A percentile compares a stretch with the other conserved stretches of the same genome.
phyloP scores from a whole-genome alignment of 1,140 invertebrate species.

The Caerostris extrusa region DNA sequence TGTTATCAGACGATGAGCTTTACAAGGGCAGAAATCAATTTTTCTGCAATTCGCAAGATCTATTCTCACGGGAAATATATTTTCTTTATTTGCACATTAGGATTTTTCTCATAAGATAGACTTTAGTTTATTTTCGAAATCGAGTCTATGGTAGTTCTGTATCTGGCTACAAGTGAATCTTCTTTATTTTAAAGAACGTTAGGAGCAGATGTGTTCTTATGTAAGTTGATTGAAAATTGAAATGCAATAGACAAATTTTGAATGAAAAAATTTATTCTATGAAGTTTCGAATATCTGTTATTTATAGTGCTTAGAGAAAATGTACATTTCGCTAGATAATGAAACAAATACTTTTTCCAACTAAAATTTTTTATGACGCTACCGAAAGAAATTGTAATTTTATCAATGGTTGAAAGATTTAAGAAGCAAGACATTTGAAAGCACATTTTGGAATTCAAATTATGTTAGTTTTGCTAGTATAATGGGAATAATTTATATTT shows the following conservation, averaged over 20 bases:
- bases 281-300: not conserved
- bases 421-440: too few species aligned
- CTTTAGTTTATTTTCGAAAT: conserved; percentile 10
- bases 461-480: too few species aligned
- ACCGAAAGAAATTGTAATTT: too few species aligned
- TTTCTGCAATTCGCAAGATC: not conserved
- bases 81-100: conserved; percentile 52
- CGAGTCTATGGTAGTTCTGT: not conserved
- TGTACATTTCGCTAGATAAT: too few species aligned
- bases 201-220: not conserved
- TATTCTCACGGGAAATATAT: conserved; percentile 16
- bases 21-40: conserved; percentile 43
- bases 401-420: too few species aligned
- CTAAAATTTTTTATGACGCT: too few species aligned
- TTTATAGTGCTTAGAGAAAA: not conserved
- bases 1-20: conserved; percentile 19
- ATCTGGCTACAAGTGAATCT: too few species aligned
- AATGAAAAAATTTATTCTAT: not conserved
- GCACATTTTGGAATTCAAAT: too few species aligned
- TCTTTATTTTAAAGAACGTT: not conserved
- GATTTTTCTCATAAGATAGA: conserved; percentile 22
- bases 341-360: too few species aligned
- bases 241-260: not conserved
- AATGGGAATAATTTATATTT: too few species aligned
- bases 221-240: conserved; percentile 31